Evolutionary conservation across 2,888 invertebrate genomes (phyloP), one percentile per base, ranked within the genome.

Genomic region (Diploptera punctata): DNA sequence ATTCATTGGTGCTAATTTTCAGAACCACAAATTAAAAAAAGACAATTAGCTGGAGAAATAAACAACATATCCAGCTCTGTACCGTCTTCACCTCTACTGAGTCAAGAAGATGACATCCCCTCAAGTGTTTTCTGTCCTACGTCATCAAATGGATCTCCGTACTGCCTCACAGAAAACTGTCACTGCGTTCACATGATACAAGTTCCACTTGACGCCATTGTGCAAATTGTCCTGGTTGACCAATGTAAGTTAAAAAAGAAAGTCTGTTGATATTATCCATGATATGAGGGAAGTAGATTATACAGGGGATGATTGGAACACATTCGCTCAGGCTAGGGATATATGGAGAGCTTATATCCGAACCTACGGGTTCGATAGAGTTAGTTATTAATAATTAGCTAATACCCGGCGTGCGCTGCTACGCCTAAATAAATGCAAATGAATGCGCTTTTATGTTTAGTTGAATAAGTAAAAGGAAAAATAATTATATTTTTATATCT

Each of bases 171-270:
- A 24, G 5, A 2, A 5, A 54, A 54, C 24, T 54, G 54, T 21
- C 54, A 54, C 54, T 54, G 54, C 24, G 4, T 54, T 9, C 54
- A 54, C 54, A 19, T 54, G 26, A 24, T 18, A 4, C 5, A 24
- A 4, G 24, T 54, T 24, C 54, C 24, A 9, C 26, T 24, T 16
- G 54, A 24, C 4, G 24, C 54, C 1, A 13, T 54, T 10, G 54
- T 54, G 1, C 54, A 54, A 13, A 7, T 54, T 4, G 54, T 54
- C 1, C 54, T 54, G 3, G 13, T 24, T 3, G 54, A 54, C 24
- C 24, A 54, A 21, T 54, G 54, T 54, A 24, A 54, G 54, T 54
- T 44, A 9, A n/a, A n/a, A n/a, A n/a, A n/a, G n/a, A n/a, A n/a
- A n/a, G n/a, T n/a, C n/a, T n/a, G n/a, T n/a, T n/a, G n/a, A n/a